These are phyloP conservation scores for Stramonita haemastoma DNA, from an alignment of 2,888 invertebrate species.

Conservation along the genomic window DNA sequence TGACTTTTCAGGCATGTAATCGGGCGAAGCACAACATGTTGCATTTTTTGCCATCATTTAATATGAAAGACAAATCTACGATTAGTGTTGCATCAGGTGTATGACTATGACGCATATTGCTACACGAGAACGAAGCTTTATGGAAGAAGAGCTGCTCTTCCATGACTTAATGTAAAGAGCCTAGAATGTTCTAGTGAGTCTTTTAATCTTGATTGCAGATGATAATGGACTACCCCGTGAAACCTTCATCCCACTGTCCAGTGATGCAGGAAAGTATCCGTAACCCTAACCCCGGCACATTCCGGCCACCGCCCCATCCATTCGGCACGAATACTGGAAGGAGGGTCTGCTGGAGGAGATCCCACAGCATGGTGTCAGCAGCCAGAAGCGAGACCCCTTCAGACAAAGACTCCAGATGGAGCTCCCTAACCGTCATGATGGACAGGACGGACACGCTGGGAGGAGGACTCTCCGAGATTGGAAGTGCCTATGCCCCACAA, in stretches of 20 bases:
- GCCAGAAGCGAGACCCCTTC: constrained; percentile 63
- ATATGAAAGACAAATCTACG: no score
- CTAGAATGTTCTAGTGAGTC: no score
- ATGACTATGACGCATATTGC: no score
- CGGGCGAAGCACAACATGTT: no score
- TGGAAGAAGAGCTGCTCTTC: no score
- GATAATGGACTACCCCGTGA: neutral
- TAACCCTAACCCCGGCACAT: constrained; percentile 51
- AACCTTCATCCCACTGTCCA: constrained; percentile 67
- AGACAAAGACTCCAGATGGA: constrained; percentile 57
- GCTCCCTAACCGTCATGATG: constrained; percentile 49
- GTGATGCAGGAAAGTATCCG: constrained; percentile 66
- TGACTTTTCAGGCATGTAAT: no score
- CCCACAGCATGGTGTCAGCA: constrained; percentile 67
- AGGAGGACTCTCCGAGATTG: neutral
- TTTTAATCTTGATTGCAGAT: neutral
- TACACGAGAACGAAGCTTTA: no score
- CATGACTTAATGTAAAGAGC: no score
- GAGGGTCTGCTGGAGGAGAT: constrained; percentile 72
- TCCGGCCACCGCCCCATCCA: constrained; percentile 57
- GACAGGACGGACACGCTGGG: neutral
- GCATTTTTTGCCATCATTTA: no score
- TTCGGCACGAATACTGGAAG: constrained; percentile 65
- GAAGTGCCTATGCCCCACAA: constrained; percentile 40
- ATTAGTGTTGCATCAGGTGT: no score